A percentile compares a stretch with the other conserved stretches of the same genome.
Conservation (phyloP, 2,113 vertebrate species). For the Plestiodon gilberti region DNA sequence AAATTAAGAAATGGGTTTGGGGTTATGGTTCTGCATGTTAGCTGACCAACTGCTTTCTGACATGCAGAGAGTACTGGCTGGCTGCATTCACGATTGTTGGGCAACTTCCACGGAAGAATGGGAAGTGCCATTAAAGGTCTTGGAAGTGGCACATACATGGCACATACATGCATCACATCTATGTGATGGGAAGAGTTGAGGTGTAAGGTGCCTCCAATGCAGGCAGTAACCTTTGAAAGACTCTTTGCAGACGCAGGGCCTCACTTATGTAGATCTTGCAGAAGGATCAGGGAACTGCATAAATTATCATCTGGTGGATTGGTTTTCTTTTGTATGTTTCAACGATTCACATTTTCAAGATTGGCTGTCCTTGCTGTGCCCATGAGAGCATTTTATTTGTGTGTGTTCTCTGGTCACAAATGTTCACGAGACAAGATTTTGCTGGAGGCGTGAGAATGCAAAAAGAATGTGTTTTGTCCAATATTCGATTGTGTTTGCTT, state of each 20-base stretch:
- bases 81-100: too few relatives aligned
- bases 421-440: constrained; percentile 28
- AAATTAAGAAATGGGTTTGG: too few relatives aligned
- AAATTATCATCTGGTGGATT: neutral
- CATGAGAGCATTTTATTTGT: neutral
- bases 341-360: neutral
- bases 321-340: constrained; percentile 14
- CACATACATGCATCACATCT: too few relatives aligned
- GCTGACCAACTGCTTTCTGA: too few relatives aligned
- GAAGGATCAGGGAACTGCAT: neutral
- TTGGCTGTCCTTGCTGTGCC: constrained; percentile 18
- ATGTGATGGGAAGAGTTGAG: too few relatives aligned
- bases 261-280: neutral
- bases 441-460: neutral
- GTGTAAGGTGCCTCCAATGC: too few relatives aligned
- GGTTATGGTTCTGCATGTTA: too few relatives aligned
- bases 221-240: neutral
- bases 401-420: neutral
- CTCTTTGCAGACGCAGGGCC: neutral
- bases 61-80: too few relatives aligned
- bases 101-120: too few relatives aligned
- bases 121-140: too few relatives aligned
- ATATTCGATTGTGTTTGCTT: neutral
- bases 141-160: too few relatives aligned
- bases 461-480: neutral